Percentiles rank a stretch among this genome's conserved stretches.
These are phyloP conservation scores for Pediacus dermestoides DNA, from an alignment of 2,888 invertebrate genomes.

Conservation along the genomic window DNA sequence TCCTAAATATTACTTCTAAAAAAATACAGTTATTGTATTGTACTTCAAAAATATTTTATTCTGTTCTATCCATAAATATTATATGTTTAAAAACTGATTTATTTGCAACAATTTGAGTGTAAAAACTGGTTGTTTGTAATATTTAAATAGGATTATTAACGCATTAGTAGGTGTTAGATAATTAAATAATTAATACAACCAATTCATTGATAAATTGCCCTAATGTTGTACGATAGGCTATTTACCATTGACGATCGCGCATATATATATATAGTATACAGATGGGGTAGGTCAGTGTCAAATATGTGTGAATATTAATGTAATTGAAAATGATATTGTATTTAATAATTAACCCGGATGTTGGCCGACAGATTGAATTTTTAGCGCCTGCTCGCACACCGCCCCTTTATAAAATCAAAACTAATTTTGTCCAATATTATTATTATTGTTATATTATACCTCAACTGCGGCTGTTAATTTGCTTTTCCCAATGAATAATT, in stretches of 20 bases:
- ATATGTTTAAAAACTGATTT: too few species aligned
- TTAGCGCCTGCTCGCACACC: conserved; percentile 19
- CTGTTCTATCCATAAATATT: too few species aligned
- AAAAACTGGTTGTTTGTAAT: too few species aligned
- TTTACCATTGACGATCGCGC: too few species aligned
- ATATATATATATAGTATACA: conserved; percentile 3
- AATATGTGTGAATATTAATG: conserved; percentile 47
- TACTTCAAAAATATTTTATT: too few species aligned
- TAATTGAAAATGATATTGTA: conserved; percentile 46
- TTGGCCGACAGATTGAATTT: conserved; percentile 29
- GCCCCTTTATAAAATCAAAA: conserved; percentile 18
- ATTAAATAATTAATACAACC: conserved; percentile 3
- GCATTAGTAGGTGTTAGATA: too few species aligned
- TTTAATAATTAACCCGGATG: conserved; percentile 42
- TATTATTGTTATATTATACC: neutral
- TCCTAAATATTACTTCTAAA: too few species aligned
- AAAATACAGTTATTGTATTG: too few species aligned
- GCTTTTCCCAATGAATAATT: conserved; percentile 7
- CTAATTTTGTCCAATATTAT: conserved; percentile 11
- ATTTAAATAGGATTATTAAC: too few species aligned
- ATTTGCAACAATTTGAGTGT: too few species aligned
- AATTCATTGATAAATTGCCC: conserved; percentile 3
- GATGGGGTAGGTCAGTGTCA: conserved; percentile 42
- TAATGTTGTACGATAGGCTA: too few species aligned
- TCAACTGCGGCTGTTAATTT: too few species aligned